Percentiles rank a stretch among this genome's conserved stretches.
Evolutionary conservation across 2,888 invertebrate genomes (phyloP).

Genomic region (Phyto melanocephala): DNA sequence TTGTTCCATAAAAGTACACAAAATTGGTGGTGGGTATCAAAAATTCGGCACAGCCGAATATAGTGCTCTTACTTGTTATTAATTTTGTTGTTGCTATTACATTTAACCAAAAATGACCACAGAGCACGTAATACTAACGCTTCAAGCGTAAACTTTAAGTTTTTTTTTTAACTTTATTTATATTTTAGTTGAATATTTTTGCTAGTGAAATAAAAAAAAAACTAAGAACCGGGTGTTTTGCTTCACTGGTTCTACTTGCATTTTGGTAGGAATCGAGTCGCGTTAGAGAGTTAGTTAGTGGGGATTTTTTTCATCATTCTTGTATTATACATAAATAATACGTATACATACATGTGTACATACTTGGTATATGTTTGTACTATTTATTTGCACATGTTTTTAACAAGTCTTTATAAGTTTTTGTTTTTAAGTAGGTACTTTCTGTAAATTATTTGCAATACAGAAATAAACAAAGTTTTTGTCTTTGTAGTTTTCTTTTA

Average conservation of each 20-base stretch:
- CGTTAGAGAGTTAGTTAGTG: constrained; percentile 19
- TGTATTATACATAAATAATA: too few relatives aligned
- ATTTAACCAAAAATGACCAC: constrained; percentile 56
- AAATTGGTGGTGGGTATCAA: too few relatives aligned
- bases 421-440: background rate
- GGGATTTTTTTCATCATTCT: background rate
- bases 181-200: constrained; percentile 10
- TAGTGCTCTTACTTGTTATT: too few relatives aligned
- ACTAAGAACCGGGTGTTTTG: constrained; percentile 58
- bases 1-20: too few relatives aligned
- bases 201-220: constrained; percentile 6
- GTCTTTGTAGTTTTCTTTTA: background rate
- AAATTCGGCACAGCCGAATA: too few relatives aligned
- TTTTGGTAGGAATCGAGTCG: constrained; percentile 5
- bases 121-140: constrained; percentile 59
- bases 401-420: background rate
- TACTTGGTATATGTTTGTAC: constrained; percentile 24
- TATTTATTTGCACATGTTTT: background rate
- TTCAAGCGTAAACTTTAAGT: constrained; percentile 60
- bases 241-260: constrained; percentile 47
- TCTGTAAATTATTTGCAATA: background rate
- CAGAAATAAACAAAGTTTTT: background rate
- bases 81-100: constrained; percentile 37
- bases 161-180: constrained; percentile 13
- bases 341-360: background rate